phyloP scores from a whole-genome alignment of 2,888 invertebrate genomes.

The Cheilosia scutellata region DNA sequence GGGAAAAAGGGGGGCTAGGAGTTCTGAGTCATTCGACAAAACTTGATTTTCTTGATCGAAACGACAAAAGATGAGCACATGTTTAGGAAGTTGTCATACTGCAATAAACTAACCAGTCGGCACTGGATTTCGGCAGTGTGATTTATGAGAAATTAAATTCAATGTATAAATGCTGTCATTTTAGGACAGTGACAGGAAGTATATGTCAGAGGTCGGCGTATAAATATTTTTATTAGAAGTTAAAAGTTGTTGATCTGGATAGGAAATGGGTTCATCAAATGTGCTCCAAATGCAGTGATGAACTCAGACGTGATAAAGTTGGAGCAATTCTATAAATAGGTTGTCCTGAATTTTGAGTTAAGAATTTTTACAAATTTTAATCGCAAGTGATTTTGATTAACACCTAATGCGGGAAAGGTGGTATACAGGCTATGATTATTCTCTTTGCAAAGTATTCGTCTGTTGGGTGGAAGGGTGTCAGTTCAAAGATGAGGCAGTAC shows the following conservation, averaged over 20 bases:
- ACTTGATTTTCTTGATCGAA: neutral
- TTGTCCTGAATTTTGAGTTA: too few relatives aligned
- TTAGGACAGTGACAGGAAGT: neutral
- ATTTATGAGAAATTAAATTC: neutral
- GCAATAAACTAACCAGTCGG: neutral
- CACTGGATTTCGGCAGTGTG: neutral
- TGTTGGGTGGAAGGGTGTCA: too few relatives aligned
- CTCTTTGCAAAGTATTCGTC: too few relatives aligned
- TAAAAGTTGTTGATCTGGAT: neutral
- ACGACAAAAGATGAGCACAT: neutral
- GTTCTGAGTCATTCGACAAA: slow-evolving; percentile 7
- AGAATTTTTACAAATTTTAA: too few relatives aligned
- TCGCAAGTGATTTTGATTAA: too few relatives aligned
- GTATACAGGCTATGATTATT: too few relatives aligned
- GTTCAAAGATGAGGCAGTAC: too few relatives aligned
- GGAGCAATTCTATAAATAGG: too few relatives aligned
- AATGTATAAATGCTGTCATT: neutral
- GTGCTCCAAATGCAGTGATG: neutral
- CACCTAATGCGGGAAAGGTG: too few relatives aligned
- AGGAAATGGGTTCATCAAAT: neutral
- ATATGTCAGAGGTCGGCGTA: neutral
- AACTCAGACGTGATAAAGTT: neutral
- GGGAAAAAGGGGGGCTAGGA: neutral
- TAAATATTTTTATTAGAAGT: neutral
- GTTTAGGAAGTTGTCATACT: slow-evolving; percentile 4